A percentile compares a stretch with the other conserved stretches of the same genome.
Evolutionary conservation across 2,888 invertebrate genomes (phyloP).

Genomic region (Protodeltote pygarga): DNA sequence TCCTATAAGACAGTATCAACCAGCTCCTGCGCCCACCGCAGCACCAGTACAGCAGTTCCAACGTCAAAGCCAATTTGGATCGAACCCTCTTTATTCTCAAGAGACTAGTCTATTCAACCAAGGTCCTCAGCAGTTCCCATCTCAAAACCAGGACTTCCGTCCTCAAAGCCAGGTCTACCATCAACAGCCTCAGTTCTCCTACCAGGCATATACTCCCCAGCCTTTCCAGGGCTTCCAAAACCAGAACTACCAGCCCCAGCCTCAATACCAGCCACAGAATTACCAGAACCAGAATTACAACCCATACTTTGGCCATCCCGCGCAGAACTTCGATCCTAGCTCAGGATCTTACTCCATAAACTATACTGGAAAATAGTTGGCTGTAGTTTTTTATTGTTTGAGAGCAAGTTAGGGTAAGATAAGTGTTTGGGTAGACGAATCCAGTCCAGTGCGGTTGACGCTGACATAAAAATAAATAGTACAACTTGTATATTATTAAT

Average conservation of each 20-base stretch:
- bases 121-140: conserved; percentile 69
- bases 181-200: conserved; percentile 77
- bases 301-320: conserved; percentile 89
- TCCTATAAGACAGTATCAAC: conserved; percentile 54
- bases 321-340: conserved; percentile 90
- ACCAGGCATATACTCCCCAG: conserved; percentile 73
- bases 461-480: neutral
- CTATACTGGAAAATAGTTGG: conserved; percentile 85
- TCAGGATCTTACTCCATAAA: conserved; percentile 93
- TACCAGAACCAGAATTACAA: conserved; percentile 74
- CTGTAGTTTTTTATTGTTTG: conserved; percentile 10
- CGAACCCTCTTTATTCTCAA: conserved; percentile 57
- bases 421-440: conserved; percentile 23
- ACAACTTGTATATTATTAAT: too few species aligned
- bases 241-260: conserved; percentile 60
- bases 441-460: neutral
- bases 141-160: conserved; percentile 57
- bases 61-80: conserved; percentile 52
- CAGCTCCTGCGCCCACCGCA: conserved; percentile 41
- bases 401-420: conserved; percentile 19
- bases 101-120: conserved; percentile 68
- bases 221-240: conserved; percentile 51
- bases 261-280: conserved; percentile 68
- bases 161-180: conserved; percentile 78
- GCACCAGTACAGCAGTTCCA: conserved; percentile 52